Base-by-base conservation (phyloP, 2,888 invertebrate species). In the Andrena marginata region DNA sequence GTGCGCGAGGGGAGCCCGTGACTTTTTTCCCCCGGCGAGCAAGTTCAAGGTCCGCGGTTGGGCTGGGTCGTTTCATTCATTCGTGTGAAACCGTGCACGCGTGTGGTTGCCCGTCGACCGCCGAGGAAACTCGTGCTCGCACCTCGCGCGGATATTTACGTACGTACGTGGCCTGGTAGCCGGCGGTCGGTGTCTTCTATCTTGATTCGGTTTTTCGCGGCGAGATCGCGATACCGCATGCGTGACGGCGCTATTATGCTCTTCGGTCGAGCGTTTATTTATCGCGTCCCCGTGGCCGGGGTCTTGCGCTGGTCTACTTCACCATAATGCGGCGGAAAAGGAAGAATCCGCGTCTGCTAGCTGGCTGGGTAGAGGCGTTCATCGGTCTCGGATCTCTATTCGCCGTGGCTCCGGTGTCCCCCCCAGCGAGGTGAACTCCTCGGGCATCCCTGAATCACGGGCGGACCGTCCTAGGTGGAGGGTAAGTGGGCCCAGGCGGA, bases 1-100 rank as follows among this genome's bases (percentile, higher is more conserved):
- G 72, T 68, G 56, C 56, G 75, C 77, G 80, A 78, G 83, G 77
- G 82, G 82, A 84, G 82, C 80, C 85, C 87, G 80, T 68, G 82
- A 67, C 77, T 82, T 82, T 89, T 84, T 86, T 82, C 59, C 65
- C 26, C 54, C 67, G 73, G 71, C 79, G 87, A 86, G 85, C 65
- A 86, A 89, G 91, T 89, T 91, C 91, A 90, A 91, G 91, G 91
- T 88, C 90, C 90, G 87, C 23, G 85, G 86, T 84, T 89, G 90
- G 90, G 90, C 87, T 79, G 89, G 86, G 87, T 85, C 87, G 88
- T 84, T 91, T 89, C 90, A 91, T 91, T 91, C 89, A 90, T 88
- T 89, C 88, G 89, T 88, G 87, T 82, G 89, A 89, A 90, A 89
- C 88, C 88, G 87, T 85, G 87, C 83, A 80, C 84, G 84, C 85